Conservation (phyloP, 2,797 vertebrate genomes). For the Eupleurogrammus muticus region DNA sequence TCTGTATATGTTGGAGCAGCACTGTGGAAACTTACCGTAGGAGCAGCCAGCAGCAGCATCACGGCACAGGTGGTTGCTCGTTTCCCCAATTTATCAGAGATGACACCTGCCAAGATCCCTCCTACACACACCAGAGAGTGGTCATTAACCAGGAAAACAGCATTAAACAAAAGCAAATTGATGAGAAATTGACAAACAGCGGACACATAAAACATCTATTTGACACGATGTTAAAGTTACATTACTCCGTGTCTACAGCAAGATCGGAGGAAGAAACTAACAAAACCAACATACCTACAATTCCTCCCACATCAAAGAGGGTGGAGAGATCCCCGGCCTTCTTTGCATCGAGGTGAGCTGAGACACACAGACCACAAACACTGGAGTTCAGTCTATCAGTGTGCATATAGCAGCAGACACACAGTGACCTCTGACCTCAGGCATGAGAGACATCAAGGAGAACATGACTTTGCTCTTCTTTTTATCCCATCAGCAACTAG, state of each 20-base stretch:
- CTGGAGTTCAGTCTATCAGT: too few species aligned
- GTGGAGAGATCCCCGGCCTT: constrained; percentile 93
- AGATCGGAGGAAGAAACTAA: not conserved
- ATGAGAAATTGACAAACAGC: not conserved
- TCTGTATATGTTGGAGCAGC: not conserved
- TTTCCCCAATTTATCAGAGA: constrained; percentile 91
- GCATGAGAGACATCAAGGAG: too few species aligned
- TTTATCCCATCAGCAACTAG: too few species aligned
- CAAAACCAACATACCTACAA: constrained; percentile 85
- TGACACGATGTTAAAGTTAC: too few species aligned
- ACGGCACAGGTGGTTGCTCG: constrained; percentile 92
- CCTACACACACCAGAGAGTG: constrained; percentile 71
- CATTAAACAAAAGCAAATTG: too few species aligned
- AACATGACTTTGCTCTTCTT: too few species aligned
- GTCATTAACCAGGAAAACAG: not conserved
- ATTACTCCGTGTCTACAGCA: not conserved
- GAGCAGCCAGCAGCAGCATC: constrained; percentile 93
- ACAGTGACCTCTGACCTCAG: too few species aligned
- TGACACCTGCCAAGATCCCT: constrained; percentile 90
- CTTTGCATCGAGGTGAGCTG: constrained; percentile 92
- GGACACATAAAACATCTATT: not conserved
- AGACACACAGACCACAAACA: constrained; percentile 41
- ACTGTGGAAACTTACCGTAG: constrained; percentile 84
- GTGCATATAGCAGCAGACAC: too few species aligned
- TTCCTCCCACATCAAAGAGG: constrained; percentile 95